phyloP scores from a whole-genome alignment of 2,797 vertebrate genomes.

The Phaenicophaeus curvirostris region DNA sequence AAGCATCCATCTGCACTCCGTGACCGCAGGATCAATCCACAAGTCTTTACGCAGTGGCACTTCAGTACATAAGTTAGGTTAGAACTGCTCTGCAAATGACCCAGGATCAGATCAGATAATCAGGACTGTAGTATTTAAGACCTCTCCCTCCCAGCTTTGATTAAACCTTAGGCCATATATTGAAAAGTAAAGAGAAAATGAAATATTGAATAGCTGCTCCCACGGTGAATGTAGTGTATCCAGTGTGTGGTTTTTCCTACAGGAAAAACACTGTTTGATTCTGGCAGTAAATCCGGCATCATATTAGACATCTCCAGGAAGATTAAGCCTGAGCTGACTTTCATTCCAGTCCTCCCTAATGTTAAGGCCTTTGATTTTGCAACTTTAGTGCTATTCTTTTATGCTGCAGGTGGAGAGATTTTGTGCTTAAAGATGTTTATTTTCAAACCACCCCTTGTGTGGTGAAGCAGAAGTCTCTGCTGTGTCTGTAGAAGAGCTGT shows the following conservation, averaged over 20 bases:
- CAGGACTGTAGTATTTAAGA: neutral
- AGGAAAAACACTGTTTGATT: neutral
- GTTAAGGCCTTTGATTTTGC: neutral
- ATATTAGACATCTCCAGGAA: neutral
- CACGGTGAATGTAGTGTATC: neutral
- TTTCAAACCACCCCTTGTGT: neutral
- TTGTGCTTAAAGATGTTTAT: neutral
- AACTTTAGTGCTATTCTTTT: neutral
- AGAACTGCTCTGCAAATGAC: neutral
- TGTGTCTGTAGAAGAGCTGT: neutral
- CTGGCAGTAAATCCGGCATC: neutral
- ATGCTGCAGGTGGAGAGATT: neutral
- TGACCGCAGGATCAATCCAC: rapidly evolving
- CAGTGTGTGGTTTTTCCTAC: neutral
- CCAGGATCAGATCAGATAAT: neutral
- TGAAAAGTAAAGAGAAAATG: neutral
- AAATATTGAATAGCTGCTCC: neutral
- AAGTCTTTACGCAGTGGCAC: neutral
- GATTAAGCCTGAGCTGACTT: neutral
- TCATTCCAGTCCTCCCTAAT: neutral
- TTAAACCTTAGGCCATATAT: neutral
- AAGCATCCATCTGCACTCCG: neutral
- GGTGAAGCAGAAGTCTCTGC: neutral
- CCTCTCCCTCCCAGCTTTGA: neutral
- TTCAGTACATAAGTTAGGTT: neutral